Evolutionary conservation across 1,140 invertebrate genomes (phyloP), one percentile per base, ranked within the genome.

Genomic region (Solenopsis invicta): DNA sequence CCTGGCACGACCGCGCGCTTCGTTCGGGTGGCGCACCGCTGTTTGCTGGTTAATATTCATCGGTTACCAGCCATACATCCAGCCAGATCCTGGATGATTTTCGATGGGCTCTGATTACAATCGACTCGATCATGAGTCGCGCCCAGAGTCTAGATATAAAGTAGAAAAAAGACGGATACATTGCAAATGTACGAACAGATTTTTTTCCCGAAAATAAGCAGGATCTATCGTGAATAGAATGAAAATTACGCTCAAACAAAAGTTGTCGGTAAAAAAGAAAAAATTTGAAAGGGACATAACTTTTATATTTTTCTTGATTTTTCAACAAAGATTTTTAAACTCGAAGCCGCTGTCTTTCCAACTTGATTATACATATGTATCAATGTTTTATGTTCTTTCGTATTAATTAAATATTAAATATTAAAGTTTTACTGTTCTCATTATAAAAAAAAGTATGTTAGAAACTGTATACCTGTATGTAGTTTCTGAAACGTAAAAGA

Each of bases 41-140:
- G 93, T 95, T 95, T 95, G 94, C 94, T 95, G 92, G 94, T 95
- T 95, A 95, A 95, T 95, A 95, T 95, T 95, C 94, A 95, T 95
- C 93, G 93, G 89, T 91, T 92, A 87, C 88, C 86, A 69, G 85
- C 82, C 85, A 80, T 89, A 80, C 85, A 88, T 77, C 86, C 85
- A 87, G 64, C 77, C 85, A 41, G 90, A 93, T 93, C 90, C 87
- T 82, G 88, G 91, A 93, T 92, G 92, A 94, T 94, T 95, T 94
- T 93, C 92, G 91, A 91, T 87, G 88, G 86, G 87, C 86, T 84
- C 89, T 93, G 92, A 92, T 94, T 93, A 93, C 91, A 93, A 91
- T 93, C 93, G 90, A 94, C 94, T 95, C 91, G 91, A 91, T 91
- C 91, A 87, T 76, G n/a, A 78, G 71, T 74, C 88, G 56, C 88